Evolutionary conservation across 1,140 invertebrate genomes (phyloP).

Genomic region (Limonius californicus): DNA sequence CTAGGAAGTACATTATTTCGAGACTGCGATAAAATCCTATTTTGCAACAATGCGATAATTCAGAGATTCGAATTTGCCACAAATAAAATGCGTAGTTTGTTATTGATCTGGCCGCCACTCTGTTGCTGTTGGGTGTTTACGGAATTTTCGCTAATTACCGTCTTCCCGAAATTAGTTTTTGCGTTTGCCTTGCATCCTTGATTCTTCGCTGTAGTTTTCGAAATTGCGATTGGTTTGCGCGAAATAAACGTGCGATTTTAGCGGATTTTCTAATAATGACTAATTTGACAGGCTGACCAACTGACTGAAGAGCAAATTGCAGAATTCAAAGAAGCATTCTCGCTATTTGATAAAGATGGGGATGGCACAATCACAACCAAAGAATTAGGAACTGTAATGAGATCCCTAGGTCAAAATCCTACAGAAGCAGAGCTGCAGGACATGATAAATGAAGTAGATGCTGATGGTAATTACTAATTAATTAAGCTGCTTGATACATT

Average conservation of each 20-base stretch:
- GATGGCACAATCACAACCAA: conserved; percentile 99
- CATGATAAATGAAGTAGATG: conserved; percentile 99
- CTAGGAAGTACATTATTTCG: neutral
- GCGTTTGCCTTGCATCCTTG: too few relatives aligned
- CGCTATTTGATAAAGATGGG: conserved; percentile 98
- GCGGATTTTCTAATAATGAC: neutral
- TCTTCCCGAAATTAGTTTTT: too few relatives aligned
- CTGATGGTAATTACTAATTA: conserved; percentile 77
- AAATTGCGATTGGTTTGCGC: too few relatives aligned
- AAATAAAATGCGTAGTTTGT: neutral
- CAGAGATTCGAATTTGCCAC: neutral
- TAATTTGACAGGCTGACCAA: conserved; percentile 79
- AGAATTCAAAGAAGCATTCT: conserved; percentile 99
- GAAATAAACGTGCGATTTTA: too few relatives aligned
- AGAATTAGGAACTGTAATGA: conserved; percentile 98
- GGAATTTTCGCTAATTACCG: neutral
- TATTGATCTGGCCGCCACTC: neutral
- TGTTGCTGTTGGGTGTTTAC: neutral
- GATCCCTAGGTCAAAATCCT: conserved; percentile 97
- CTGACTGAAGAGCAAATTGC: conserved; percentile 97
- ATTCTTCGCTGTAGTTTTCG: too few relatives aligned
- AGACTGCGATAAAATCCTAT: neutral
- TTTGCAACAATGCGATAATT: neutral
- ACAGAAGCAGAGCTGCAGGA: conserved; percentile 99
- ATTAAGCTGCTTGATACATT: neutral